phyloP scores from a whole-genome alignment of 2,797 vertebrate species.

The Rhabdomys pumilio region DNA sequence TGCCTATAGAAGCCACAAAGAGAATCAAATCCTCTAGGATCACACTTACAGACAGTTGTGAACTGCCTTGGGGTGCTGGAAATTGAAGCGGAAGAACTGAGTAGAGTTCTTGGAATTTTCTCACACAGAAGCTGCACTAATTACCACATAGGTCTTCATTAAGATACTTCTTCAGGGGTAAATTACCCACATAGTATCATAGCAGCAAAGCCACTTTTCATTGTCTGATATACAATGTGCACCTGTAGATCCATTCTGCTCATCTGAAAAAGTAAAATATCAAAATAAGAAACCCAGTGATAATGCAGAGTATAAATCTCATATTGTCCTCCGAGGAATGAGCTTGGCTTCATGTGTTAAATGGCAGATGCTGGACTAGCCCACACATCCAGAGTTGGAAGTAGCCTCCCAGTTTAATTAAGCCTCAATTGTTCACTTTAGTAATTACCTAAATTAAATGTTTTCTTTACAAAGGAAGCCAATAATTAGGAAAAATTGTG shows the following conservation, averaged over 20 bases:
- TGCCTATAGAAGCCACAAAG: not conserved
- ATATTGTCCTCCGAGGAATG: not conserved
- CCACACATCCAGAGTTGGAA: constrained; percentile 19
- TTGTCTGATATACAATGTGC: not conserved
- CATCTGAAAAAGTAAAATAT: not conserved
- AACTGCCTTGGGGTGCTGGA: not conserved
- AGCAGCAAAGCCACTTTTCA: not conserved
- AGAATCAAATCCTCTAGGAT: no score
- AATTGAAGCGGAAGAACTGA: not conserved
- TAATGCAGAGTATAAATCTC: constrained; percentile 8
- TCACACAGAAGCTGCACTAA: not conserved
- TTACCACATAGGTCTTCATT: not conserved
- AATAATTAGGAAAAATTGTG: constrained; percentile 55
- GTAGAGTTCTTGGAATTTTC: not conserved
- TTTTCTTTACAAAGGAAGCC: constrained; percentile 56
- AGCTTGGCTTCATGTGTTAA: constrained; percentile 33
- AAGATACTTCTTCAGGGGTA: not conserved
- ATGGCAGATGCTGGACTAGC: not conserved
- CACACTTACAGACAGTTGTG: not conserved
- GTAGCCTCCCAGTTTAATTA: constrained; percentile 35
- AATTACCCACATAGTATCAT: not conserved
- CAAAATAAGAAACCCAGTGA: not conserved
- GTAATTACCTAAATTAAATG: constrained; percentile 55
- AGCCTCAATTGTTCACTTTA: constrained; percentile 58
- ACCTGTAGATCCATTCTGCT: constrained; percentile 56